Conservation (phyloP, 1,140 invertebrate genomes). For the Caenorhabditis inopinata region DNA sequence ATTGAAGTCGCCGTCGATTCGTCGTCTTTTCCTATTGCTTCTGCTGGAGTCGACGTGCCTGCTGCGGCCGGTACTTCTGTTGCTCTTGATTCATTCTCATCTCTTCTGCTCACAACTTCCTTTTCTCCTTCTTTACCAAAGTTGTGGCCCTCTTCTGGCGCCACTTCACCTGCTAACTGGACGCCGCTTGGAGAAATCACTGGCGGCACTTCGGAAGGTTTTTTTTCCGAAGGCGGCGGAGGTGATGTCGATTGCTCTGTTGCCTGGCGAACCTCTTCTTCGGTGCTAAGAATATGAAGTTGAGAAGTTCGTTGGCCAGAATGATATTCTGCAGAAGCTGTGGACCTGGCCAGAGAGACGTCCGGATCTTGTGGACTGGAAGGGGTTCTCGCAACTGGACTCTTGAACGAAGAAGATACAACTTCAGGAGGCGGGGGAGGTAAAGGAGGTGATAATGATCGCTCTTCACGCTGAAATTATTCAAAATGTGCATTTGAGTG, state of each 20-base stretch:
- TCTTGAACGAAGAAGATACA: neutral
- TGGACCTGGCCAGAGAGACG: neutral
- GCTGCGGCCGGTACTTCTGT: neutral
- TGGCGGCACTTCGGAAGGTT: conserved; percentile 10
- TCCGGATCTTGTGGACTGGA: neutral
- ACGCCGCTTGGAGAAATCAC: conserved; percentile 21
- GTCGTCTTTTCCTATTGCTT: neutral
- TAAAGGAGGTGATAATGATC: neutral
- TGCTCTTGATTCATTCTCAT: neutral
- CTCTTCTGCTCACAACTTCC: neutral
- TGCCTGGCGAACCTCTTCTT: conserved; percentile 16
- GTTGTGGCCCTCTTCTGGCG: neutral
- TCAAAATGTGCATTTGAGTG: neutral
- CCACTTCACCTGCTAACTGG: conserved; percentile 25
- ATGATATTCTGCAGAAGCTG: neutral
- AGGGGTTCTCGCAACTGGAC: neutral
- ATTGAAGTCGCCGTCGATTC: conserved; percentile 33
- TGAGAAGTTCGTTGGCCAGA: neutral
- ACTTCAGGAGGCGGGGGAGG: conserved; percentile 1
- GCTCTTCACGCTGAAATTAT: neutral
- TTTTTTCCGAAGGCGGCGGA: neutral
- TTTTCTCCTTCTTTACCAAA: neutral
- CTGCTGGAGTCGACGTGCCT: neutral
- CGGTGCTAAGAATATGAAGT: neutral
- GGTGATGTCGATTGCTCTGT: neutral